These are phyloP conservation scores for Cinclus cinclus DNA, from an alignment of 2,113 vertebrate species.

Conservation along the genomic window DNA sequence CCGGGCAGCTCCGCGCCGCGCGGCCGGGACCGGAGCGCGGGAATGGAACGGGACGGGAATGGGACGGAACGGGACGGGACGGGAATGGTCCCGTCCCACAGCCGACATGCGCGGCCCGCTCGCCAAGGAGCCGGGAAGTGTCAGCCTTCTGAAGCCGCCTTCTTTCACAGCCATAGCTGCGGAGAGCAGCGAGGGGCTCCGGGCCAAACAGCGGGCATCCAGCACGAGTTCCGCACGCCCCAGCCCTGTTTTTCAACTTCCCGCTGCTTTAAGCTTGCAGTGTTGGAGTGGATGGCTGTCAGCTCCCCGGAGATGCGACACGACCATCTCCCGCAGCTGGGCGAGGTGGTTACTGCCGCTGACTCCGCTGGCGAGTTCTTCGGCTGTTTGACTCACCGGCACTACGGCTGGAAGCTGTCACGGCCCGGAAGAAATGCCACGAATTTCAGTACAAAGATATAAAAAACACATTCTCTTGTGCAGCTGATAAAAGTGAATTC, in stretches of 20 bases:
- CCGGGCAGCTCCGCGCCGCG: neutral
- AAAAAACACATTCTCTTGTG: neutral
- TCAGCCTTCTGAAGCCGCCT: neutral
- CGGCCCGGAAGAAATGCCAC: neutral
- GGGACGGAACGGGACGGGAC: neutral
- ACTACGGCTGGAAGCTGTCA: neutral
- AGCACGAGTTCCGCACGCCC: accelerated
- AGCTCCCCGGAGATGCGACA: accelerated
- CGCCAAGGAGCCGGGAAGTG: neutral
- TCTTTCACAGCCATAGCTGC: neutral
- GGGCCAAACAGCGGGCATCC: accelerated
- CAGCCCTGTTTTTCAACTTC: neutral
- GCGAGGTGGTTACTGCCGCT: accelerated
- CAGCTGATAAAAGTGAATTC: neutral
- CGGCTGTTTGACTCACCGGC: neutral
- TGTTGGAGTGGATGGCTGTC: accelerated
- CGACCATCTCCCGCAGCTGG: neutral
- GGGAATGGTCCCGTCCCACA: accelerated
- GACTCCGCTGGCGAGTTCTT: neutral
- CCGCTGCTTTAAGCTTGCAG: neutral
- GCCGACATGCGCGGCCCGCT: neutral
- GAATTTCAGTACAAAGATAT: neutral
- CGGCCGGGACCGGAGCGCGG: neutral
- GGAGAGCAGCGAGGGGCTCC: neutral
- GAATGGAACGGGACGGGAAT: neutral